Evolutionary conservation across 2,888 invertebrate species (phyloP).

Genomic region (Caenorhabditis sp.): DNA sequence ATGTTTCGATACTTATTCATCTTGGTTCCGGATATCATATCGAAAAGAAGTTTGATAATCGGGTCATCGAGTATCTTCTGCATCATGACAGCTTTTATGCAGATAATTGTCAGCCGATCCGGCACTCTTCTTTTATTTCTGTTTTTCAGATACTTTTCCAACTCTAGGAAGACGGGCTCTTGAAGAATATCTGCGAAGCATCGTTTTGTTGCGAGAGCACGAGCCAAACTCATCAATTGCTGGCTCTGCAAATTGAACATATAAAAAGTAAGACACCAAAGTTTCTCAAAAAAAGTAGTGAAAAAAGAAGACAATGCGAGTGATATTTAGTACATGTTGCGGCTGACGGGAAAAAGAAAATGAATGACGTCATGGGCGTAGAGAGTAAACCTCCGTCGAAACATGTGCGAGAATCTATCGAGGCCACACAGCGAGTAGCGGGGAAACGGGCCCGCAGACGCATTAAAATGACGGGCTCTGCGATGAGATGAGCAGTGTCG

Average conservation of each 20-base stretch:
- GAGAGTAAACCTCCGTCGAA: not conserved
- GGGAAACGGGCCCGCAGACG: not conserved
- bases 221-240: not conserved
- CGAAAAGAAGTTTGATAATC: not conserved
- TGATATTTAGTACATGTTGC: not conserved
- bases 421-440: not conserved
- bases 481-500: not conserved
- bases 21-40: not conserved
- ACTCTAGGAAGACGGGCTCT: not conserved
- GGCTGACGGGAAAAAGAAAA: not conserved
- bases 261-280: not conserved
- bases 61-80: not conserved
- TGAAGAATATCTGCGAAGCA: not conserved
- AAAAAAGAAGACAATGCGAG: not conserved
- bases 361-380: constrained; percentile 2
- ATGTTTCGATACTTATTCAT: not conserved
- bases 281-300: too few species aligned
- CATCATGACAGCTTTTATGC: not conserved
- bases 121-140: too few species aligned
- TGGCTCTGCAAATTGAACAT: not conserved
- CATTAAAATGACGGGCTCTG: not conserved
- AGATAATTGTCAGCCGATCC: not conserved
- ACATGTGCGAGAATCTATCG: not conserved
- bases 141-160: not conserved
- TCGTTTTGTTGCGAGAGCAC: not conserved